Conservation (phyloP, 2,113 vertebrate genomes). For the Lates calcarifer region DNA sequence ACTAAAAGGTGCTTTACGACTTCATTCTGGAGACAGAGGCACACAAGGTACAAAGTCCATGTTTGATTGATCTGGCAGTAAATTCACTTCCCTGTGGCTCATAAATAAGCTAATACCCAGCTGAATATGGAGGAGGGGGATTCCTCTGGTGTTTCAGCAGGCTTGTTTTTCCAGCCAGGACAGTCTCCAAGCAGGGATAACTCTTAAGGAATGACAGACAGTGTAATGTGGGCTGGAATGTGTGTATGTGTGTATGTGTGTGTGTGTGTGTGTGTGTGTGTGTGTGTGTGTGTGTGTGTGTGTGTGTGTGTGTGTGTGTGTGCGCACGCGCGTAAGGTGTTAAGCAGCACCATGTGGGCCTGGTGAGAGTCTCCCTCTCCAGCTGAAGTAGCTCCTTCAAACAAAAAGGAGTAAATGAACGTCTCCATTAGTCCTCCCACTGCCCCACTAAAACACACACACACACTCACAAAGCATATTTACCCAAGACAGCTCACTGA, state of each 20-base stretch:
- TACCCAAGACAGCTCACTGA: conserved; percentile 56
- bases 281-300: conserved; percentile 60
- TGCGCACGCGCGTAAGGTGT: conserved; percentile 65
- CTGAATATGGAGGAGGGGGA: conserved; percentile 78
- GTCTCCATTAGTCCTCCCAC: conserved; percentile 91
- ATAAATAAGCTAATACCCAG: conserved; percentile 83
- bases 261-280: conserved; percentile 54
- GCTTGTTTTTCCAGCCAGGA: conserved; percentile 79
- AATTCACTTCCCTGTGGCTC: conserved; percentile 78
- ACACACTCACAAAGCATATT: conserved; percentile 83
- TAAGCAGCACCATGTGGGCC: conserved; percentile 82
- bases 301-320: conserved; percentile 50
- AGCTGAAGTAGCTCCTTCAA: conserved; percentile 91
- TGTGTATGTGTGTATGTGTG: conserved; percentile 52
- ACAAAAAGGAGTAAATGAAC: conserved; percentile 89
- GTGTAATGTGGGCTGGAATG: conserved; percentile 79
- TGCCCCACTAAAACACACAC: conserved; percentile 84
- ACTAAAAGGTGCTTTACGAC: conserved; percentile 80
- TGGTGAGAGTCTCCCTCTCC: conserved; percentile 76
- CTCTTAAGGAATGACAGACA: conserved; percentile 81
- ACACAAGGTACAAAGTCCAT: conserved; percentile 68
- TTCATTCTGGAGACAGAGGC: conserved; percentile 67
- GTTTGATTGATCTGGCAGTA: conserved; percentile 83
- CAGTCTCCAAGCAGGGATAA: conserved; percentile 82
- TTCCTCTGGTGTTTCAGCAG: conserved; percentile 71